Conservation (phyloP, 2,113 vertebrate species). For the Oxyruncus cristatus region DNA sequence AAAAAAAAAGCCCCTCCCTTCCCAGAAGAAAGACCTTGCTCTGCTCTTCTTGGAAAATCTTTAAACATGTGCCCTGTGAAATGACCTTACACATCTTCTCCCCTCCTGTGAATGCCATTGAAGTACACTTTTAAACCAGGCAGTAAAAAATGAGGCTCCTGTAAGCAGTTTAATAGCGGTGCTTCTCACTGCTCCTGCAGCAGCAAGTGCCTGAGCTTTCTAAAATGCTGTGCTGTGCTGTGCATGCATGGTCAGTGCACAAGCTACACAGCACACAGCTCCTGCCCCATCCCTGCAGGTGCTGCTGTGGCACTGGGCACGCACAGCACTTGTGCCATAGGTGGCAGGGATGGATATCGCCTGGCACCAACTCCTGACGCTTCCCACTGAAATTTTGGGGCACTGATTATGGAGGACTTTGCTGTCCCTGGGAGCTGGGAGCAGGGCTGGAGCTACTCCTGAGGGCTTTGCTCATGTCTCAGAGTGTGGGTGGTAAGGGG, state of each 20-base stretch:
- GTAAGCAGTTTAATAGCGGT: background rate
- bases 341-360: accelerated
- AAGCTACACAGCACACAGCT: background rate
- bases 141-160: background rate
- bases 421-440: background rate
- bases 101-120: background rate
- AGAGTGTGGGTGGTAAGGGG: background rate
- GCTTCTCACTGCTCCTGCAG: background rate
- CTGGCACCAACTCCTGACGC: background rate
- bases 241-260: accelerated
- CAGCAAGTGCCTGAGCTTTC: background rate
- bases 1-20: background rate
- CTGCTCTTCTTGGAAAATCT: conserved; percentile 26
- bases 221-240: background rate
- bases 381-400: background rate
- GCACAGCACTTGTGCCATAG: accelerated
- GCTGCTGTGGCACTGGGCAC: background rate
- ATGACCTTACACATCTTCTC: conserved; percentile 45
- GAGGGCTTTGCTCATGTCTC: background rate
- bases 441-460: background rate
- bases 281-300: accelerated
- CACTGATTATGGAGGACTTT: accelerated
- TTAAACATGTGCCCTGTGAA: conserved; percentile 24
- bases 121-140: background rate
- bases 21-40: conserved; percentile 12